phyloP scores from a whole-genome alignment of 2,888 invertebrate genomes.

The Maniola hyperantus region DNA sequence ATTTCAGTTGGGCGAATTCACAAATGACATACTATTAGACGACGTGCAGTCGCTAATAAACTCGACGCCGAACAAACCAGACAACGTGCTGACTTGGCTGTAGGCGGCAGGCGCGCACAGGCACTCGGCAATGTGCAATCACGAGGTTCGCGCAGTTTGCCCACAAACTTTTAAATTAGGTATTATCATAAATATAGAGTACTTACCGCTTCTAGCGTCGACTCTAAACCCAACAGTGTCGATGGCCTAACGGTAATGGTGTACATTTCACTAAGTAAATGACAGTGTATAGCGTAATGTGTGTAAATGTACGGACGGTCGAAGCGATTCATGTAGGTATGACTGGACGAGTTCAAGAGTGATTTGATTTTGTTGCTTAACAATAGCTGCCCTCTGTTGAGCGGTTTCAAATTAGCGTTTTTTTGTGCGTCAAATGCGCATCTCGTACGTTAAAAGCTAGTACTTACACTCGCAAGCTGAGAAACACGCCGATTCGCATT shows the following conservation, averaged over 20 bases:
- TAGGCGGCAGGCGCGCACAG: constrained; percentile 78
- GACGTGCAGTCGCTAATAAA: constrained; percentile 95
- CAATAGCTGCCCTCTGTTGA: constrained; percentile 20
- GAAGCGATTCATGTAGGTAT: constrained; percentile 54
- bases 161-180: constrained; percentile 56
- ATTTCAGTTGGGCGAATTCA: constrained; percentile 91
- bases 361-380: constrained; percentile 44
- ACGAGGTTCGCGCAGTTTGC: constrained; percentile 41
- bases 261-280: constrained; percentile 72
- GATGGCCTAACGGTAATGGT: constrained; percentile 63
- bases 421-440: too few species aligned
- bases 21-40: constrained; percentile 92
- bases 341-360: constrained; percentile 48
- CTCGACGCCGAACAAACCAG: constrained; percentile 92
- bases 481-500: too few species aligned
- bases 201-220: constrained; percentile 53
- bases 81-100: constrained; percentile 94
- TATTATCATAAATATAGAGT: constrained; percentile 53
- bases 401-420: background rate
- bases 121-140: background rate
- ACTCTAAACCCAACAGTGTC: constrained; percentile 49
- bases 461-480: too few species aligned
- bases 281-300: constrained; percentile 66
- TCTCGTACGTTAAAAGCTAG: too few species aligned
- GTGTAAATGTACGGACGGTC: constrained; percentile 54